A percentile compares a stretch with the other conserved stretches of the same genome.
phyloP scores from a whole-genome alignment of 2,888 invertebrate species.

The Andricus quercusramuli region DNA sequence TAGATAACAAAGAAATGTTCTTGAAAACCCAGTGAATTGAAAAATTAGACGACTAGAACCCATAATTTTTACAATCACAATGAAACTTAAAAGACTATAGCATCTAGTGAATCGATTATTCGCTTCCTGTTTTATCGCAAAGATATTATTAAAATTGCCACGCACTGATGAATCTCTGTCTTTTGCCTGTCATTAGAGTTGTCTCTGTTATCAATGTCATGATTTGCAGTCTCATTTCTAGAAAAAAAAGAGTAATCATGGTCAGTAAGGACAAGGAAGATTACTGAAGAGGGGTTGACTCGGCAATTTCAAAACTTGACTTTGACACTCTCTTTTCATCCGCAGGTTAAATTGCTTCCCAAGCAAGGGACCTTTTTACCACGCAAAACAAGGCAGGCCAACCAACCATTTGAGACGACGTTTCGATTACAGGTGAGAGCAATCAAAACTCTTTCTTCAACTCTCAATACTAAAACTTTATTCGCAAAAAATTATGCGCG shows the following conservation, averaged over 20 bases:
- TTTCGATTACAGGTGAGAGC: conserved; percentile 80
- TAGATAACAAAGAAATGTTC: background rate
- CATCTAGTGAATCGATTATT: conserved; percentile 22
- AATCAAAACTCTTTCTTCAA: conserved; percentile 16
- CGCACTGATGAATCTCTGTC: conserved; percentile 24
- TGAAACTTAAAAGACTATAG: background rate
- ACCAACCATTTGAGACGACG: conserved; percentile 84
- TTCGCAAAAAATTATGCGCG: background rate
- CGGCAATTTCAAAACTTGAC: conserved; percentile 15
- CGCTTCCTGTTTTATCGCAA: background rate
- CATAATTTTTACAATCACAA: conserved; percentile 16
- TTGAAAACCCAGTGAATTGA: conserved; percentile 13
- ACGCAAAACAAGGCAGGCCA: conserved; percentile 71
- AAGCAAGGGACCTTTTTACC: conserved; percentile 73
- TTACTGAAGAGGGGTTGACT: conserved; percentile 14
- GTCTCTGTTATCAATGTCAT: conserved; percentile 10
- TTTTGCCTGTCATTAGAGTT: conserved; percentile 21
- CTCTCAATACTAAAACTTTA: background rate
- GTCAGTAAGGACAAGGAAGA: conserved; percentile 5
- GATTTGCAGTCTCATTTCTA: background rate
- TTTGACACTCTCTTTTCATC: conserved; percentile 36
- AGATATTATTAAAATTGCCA: conserved; percentile 20
- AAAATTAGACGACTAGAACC: conserved; percentile 13
- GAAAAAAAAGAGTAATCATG: background rate
- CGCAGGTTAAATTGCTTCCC: conserved; percentile 74